Percentiles rank a stretch among this genome's conserved stretches.
These are phyloP conservation scores for Ylistrum balloti DNA, from an alignment of 1,140 invertebrate species.

Conservation along the genomic window DNA sequence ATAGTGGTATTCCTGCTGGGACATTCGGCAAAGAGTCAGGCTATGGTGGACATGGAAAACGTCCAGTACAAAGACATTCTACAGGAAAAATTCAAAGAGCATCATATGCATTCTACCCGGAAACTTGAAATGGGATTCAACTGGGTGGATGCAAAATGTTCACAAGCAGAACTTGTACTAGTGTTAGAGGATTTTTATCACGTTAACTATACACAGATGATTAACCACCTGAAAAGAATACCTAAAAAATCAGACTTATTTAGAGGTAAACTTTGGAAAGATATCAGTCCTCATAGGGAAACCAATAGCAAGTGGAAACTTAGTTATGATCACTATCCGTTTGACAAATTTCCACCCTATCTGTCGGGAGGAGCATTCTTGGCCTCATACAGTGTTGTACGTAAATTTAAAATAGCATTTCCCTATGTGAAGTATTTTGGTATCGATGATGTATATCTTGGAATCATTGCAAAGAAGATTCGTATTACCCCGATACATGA, in stretches of 20 bases:
- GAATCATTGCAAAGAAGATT: conserved; percentile 51
- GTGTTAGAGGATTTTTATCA: conserved; percentile 54
- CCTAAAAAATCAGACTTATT: conserved; percentile 34
- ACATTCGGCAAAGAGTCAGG: background rate
- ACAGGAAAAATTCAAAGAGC: conserved; percentile 53
- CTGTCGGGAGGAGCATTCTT: conserved; percentile 46
- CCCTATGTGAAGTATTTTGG: conserved; percentile 45
- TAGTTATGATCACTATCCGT: conserved; percentile 48
- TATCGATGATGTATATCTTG: conserved; percentile 52
- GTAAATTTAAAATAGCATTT: conserved; percentile 48
- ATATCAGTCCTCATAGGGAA: background rate
- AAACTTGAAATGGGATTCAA: conserved; percentile 54
- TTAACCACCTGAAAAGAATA: background rate
- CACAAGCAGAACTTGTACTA: background rate
- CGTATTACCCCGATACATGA: background rate
- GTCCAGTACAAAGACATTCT: conserved; percentile 44
- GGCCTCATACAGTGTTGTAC: background rate
- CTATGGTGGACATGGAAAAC: conserved; percentile 4
- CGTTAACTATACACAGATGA: conserved; percentile 46
- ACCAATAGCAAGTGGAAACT: conserved; percentile 47
- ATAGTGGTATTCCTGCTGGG: conserved; percentile 47
- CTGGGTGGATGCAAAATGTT: conserved; percentile 52
- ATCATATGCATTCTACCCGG: conserved; percentile 44
- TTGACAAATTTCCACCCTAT: conserved; percentile 51
- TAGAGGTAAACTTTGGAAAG: conserved; percentile 42